Conservation (phyloP, 92 coral and sea anemone genomes). For the Porites evermanni region DNA sequence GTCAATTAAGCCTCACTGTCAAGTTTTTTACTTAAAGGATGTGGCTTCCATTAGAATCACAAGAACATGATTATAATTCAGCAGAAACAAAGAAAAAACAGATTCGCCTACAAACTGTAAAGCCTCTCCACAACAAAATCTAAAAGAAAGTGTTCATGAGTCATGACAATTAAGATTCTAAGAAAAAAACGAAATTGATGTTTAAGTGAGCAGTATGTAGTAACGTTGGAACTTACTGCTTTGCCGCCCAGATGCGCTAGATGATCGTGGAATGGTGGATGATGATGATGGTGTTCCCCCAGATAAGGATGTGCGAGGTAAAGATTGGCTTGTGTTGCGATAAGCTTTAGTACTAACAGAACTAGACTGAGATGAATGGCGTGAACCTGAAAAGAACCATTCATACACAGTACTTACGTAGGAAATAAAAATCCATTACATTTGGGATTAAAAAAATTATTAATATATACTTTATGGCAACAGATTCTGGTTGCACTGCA, state of each 20-base stretch:
- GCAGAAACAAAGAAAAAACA: no score
- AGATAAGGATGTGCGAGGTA: conserved; percentile 79
- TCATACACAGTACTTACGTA: no score
- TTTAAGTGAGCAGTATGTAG: neutral
- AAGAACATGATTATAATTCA: no score
- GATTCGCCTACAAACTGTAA: no score
- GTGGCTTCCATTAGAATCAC: no score
- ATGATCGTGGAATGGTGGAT: conserved; percentile 85
- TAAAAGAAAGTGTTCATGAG: no score
- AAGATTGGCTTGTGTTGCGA: conserved; percentile 76
- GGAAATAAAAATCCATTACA: neutral
- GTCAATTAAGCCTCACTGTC: neutral
- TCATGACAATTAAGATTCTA: neutral
- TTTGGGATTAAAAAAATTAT: neutral
- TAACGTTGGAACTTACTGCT: conserved; percentile 73
- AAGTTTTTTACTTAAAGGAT: no score
- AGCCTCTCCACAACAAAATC: no score
- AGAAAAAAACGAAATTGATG: no score
- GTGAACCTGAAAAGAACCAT: conserved; percentile 56
- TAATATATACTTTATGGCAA: neutral
- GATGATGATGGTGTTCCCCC: conserved; percentile 56
- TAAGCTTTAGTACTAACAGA: conserved; percentile 71
- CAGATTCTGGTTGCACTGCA: no score
- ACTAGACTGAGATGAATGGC: conserved; percentile 81
- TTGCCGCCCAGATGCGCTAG: conserved; percentile 75